Evolutionary conservation across 2,888 invertebrate species (phyloP).

Genomic region (Pheosia gnoma): DNA sequence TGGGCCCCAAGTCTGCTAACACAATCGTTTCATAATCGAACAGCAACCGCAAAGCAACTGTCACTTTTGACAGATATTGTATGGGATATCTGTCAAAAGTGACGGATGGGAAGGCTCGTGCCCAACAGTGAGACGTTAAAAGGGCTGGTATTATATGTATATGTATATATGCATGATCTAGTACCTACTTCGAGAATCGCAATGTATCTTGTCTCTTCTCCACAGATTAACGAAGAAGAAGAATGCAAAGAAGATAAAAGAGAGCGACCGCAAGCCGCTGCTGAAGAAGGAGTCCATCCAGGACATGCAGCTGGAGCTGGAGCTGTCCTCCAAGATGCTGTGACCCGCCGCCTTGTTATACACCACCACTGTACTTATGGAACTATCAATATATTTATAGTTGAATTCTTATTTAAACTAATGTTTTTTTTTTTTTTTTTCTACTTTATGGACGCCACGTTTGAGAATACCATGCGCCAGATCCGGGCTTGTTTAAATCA

Average conservation of each 20-base stretch:
- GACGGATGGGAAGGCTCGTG: too few species aligned
- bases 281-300: slow-evolving; percentile 82
- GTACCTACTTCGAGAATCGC: background rate
- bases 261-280: slow-evolving; percentile 82
- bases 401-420: slow-evolving; percentile 6
- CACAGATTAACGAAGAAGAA: slow-evolving; percentile 83
- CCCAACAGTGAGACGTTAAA: too few species aligned
- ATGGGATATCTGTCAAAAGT: too few species aligned
- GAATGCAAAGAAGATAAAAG: slow-evolving; percentile 84
- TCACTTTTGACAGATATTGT: too few species aligned
- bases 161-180: background rate
- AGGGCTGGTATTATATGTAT: too few species aligned
- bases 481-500: too few species aligned
- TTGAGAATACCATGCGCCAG: too few species aligned
- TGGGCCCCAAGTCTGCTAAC: too few species aligned
- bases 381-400: slow-evolving; percentile 4
- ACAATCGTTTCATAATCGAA: background rate
- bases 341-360: slow-evolving; percentile 73
- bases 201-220: slow-evolving; percentile 11
- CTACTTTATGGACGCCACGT: too few species aligned
- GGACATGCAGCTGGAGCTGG: slow-evolving; percentile 74
- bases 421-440: background rate
- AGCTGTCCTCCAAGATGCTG: slow-evolving; percentile 77
- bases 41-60: too few species aligned
- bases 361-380: background rate